Percentiles rank a stretch among this genome's conserved stretches.
phyloP scores from a whole-genome alignment of 2,888 invertebrate species.

The Rhopalosiphum nymphaeae region DNA sequence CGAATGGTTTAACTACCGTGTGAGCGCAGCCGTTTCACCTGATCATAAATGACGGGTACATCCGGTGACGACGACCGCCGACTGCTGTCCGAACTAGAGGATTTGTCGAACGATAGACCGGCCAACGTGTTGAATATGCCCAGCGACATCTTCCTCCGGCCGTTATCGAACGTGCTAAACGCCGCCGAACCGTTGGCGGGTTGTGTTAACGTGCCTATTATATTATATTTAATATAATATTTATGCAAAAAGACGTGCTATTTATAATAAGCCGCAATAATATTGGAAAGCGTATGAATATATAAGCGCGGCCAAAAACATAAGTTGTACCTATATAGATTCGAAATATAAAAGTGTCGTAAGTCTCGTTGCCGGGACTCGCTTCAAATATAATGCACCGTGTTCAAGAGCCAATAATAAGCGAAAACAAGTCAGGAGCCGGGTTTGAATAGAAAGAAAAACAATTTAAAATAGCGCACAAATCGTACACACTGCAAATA shows the following conservation, averaged over 20 bases:
- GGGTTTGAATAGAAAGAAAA: not conserved
- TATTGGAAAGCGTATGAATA: not conserved
- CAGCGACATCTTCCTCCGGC: constrained; percentile 58
- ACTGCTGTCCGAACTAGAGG: constrained; percentile 61
- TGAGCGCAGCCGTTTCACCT: constrained; percentile 27
- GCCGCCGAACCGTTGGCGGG: constrained; percentile 32
- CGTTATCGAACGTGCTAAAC: constrained; percentile 54
- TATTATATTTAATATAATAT: not conserved
- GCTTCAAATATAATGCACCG: not conserved
- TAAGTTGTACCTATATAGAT: not conserved
- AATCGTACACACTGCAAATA: not conserved
- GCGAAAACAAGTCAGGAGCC: not conserved
- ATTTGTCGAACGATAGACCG: constrained; percentile 59
- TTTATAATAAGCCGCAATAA: constrained; percentile 8
- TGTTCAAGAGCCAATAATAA: not conserved
- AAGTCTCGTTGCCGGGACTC: not conserved
- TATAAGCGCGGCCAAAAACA: not conserved
- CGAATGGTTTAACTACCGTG: not conserved
- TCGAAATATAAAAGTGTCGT: not conserved
- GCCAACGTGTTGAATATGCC: constrained; percentile 58
- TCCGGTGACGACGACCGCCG: constrained; percentile 57
- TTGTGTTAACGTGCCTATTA: constrained; percentile 53
- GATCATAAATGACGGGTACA: not conserved
- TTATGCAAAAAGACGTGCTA: constrained; percentile 34
- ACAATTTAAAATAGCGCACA: not conserved